These are phyloP conservation scores for Melanotaenia boesemani DNA, from an alignment of 2,797 vertebrate genomes.

Conservation along the genomic window DNA sequence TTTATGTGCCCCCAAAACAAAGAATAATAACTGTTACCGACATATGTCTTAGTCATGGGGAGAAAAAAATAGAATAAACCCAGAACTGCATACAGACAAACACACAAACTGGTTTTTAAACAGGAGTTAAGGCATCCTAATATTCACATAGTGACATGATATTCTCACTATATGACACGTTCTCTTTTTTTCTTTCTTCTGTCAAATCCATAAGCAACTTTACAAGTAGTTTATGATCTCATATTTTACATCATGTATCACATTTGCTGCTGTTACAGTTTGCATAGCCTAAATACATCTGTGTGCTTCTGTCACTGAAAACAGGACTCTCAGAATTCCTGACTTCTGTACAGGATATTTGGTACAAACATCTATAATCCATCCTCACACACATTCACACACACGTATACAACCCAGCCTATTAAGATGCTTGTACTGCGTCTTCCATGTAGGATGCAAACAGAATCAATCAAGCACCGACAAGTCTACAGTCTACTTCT, in stretches of 20 bases:
- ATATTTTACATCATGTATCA: constrained; percentile 66
- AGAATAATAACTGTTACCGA: constrained; percentile 34
- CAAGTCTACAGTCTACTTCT: constrained; percentile 88
- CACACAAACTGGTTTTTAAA: constrained; percentile 73
- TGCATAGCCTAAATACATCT: constrained; percentile 90
- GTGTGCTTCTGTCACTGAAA: constrained; percentile 86
- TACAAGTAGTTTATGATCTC: constrained; percentile 57
- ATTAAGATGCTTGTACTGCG: constrained; percentile 85
- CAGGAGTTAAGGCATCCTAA: constrained; percentile 84
- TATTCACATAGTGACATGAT: constrained; percentile 74
- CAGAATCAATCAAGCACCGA: constrained; percentile 81
- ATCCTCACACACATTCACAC: constrained; percentile 35
- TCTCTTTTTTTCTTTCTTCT: constrained; percentile 37
- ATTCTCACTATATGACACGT: constrained; percentile 60
- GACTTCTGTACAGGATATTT: constrained; percentile 76
- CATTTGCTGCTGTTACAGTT: constrained; percentile 79
- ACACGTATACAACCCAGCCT: constrained; percentile 42
- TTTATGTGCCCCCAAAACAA: constrained; percentile 32
- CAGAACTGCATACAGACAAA: constrained; percentile 71
- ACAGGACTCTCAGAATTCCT: constrained; percentile 79
- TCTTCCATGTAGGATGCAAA: constrained; percentile 80
- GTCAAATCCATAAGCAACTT: constrained; percentile 53
- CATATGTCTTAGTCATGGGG: constrained; percentile 42
- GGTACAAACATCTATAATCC: constrained; percentile 63
- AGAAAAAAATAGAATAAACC: constrained; percentile 50